These are phyloP conservation scores for Aspiorhynchus laticeps DNA, from an alignment of 2,113 vertebrate species.

Conservation along the genomic window DNA sequence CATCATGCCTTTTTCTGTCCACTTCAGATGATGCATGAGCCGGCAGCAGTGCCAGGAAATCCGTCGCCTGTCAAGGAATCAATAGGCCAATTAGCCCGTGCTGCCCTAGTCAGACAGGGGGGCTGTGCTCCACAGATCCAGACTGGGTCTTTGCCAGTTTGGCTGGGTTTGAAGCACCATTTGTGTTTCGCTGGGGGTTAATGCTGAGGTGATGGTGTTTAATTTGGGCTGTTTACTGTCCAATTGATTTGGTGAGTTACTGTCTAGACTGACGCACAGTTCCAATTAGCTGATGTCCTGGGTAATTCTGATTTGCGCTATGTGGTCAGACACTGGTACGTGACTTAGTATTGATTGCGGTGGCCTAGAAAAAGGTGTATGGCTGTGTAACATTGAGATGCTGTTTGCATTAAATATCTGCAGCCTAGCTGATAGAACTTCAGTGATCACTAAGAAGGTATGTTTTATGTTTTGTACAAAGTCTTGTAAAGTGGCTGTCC, in stretches of 20 bases:
- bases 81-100: slow-evolving; percentile 48
- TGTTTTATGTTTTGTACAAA: not conserved
- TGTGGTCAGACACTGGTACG: not conserved
- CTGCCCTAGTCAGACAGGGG: not conserved
- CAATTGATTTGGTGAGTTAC: not conserved
- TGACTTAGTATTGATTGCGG: not conserved
- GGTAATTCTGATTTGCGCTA: not conserved
- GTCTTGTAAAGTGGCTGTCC: not conserved
- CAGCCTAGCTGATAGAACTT: not conserved
- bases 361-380: not conserved
- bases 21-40: slow-evolving; percentile 37
- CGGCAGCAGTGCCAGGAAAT: not conserved
- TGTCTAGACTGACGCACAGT: not conserved
- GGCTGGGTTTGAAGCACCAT: not conserved
- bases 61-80: slow-evolving; percentile 14
- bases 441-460: not conserved
- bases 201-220: slow-evolving; percentile 22
- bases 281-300: slow-evolving; percentile 13
- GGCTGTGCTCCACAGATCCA: not conserved
- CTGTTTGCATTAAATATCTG: not conserved
- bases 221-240: slow-evolving; percentile 1
- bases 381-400: not conserved
- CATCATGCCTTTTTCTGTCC: slow-evolving; percentile 19
- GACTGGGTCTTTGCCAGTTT: slow-evolving; percentile 37
- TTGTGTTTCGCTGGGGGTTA: not conserved